Evolutionary conservation across 2,888 invertebrate genomes (phyloP).

Genomic region (Clepsis dumicolana): DNA sequence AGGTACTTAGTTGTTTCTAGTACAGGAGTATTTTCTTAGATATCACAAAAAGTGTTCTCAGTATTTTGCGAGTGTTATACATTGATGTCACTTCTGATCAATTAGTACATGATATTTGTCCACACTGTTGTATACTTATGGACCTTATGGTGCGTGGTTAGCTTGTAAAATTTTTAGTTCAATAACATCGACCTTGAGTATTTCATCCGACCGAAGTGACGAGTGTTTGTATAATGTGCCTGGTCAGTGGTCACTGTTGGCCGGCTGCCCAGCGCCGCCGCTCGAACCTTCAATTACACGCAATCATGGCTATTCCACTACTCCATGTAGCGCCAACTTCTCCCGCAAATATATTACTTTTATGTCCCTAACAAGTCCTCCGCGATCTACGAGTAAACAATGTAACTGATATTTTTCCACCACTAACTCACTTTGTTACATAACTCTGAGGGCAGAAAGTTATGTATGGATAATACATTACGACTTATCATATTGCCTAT

Average conservation of each 20-base stretch:
- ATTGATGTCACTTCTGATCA: constrained; percentile 12
- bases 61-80: not conserved
- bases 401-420: constrained; percentile 26
- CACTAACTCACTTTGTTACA: constrained; percentile 16
- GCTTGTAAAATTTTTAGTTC: constrained; percentile 44
- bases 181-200: constrained; percentile 52
- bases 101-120: constrained; percentile 38
- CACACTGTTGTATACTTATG: constrained; percentile 5
- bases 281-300: constrained; percentile 47
- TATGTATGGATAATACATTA: constrained; percentile 21
- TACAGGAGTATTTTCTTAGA: not conserved
- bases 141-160: constrained; percentile 34
- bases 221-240: constrained; percentile 68
- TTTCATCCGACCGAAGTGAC: constrained; percentile 55
- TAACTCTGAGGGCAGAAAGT: constrained; percentile 23
- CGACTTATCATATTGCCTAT: constrained; percentile 29
- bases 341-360: constrained; percentile 34
- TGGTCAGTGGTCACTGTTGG: constrained; percentile 68
- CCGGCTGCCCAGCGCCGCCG: constrained; percentile 55
- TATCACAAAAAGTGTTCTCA: not conserved
- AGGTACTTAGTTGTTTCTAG: too few species aligned
- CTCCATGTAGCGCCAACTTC: constrained; percentile 33
- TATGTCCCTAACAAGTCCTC: constrained; percentile 17
- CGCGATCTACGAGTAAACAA: constrained; percentile 27
- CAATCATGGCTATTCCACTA: constrained; percentile 42